These are phyloP conservation scores for Brachionus koreanus DNA, from an alignment of 1,140 invertebrate genomes.

Conservation along the genomic window DNA sequence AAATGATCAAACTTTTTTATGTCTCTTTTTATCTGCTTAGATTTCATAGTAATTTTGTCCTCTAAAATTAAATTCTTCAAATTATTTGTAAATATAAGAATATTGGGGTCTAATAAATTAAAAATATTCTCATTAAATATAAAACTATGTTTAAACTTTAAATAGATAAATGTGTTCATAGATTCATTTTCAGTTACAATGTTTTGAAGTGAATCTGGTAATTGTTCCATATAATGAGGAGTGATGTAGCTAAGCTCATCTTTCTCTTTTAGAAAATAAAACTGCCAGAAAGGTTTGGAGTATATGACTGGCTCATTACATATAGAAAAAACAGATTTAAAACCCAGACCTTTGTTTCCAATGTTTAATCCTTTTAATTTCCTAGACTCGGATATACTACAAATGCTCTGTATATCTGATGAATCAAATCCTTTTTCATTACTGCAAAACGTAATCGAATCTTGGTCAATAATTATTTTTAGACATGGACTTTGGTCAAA, in stretches of 20 bases:
- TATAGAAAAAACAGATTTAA: background rate
- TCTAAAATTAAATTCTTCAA: background rate
- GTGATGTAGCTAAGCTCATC: conserved; percentile 6
- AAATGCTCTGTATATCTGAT: background rate
- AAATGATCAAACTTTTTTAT: background rate
- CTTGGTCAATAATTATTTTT: background rate
- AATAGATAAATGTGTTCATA: background rate
- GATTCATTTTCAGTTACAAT: background rate
- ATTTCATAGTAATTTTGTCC: background rate
- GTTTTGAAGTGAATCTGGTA: background rate
- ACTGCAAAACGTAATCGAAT: background rate
- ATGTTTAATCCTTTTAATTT: background rate
- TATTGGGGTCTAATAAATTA: background rate
- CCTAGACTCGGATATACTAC: background rate
- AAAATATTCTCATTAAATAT: background rate
- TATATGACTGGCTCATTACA: background rate
- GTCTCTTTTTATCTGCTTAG: background rate
- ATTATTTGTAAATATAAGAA: background rate
- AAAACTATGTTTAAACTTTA: background rate
- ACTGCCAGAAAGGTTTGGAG: background rate
- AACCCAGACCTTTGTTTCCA: background rate
- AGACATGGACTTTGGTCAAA: background rate
- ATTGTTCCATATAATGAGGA: background rate
- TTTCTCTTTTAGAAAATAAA: background rate
- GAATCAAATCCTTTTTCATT: background rate